These are phyloP conservation scores for Buceros bicornis DNA, from an alignment of 2,797 vertebrate genomes.

Conservation along the genomic window DNA sequence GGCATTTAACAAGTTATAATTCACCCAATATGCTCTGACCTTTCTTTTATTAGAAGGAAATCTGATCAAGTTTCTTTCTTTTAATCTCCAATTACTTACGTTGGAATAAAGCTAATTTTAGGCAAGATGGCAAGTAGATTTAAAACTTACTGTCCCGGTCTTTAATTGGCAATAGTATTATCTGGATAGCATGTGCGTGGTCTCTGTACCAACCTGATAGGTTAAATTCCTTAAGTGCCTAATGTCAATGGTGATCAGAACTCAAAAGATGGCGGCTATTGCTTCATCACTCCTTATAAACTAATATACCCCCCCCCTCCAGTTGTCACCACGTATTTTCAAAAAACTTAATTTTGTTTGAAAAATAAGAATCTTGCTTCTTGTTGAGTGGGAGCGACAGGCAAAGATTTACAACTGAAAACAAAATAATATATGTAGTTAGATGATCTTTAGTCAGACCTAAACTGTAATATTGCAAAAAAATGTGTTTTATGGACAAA, in stretches of 20 bases:
- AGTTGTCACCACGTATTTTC: background rate
- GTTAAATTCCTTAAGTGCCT: background rate
- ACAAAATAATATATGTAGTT: background rate
- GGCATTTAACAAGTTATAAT: background rate
- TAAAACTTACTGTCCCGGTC: background rate
- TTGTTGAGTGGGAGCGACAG: background rate
- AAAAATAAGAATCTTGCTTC: background rate
- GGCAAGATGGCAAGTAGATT: background rate
- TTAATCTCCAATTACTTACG: background rate
- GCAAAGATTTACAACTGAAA: background rate
- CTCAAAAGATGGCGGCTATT: background rate
- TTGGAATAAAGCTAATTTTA: background rate
- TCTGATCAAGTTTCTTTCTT: background rate
- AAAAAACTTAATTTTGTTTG: background rate
- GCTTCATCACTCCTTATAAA: background rate
- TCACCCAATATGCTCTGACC: background rate
- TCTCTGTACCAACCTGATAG: background rate
- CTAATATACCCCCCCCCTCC: background rate
- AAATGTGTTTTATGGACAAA: background rate
- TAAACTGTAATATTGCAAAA: background rate
- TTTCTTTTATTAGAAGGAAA: background rate
- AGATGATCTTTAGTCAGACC: background rate
- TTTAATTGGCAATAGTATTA: background rate
- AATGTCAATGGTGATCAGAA: background rate
- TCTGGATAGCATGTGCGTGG: background rate